A percentile compares a stretch with the other conserved stretches of the same genome.
These are phyloP conservation scores for Ictalurus furcatus DNA, from an alignment of 2,113 vertebrate species.

Conservation along the genomic window DNA sequence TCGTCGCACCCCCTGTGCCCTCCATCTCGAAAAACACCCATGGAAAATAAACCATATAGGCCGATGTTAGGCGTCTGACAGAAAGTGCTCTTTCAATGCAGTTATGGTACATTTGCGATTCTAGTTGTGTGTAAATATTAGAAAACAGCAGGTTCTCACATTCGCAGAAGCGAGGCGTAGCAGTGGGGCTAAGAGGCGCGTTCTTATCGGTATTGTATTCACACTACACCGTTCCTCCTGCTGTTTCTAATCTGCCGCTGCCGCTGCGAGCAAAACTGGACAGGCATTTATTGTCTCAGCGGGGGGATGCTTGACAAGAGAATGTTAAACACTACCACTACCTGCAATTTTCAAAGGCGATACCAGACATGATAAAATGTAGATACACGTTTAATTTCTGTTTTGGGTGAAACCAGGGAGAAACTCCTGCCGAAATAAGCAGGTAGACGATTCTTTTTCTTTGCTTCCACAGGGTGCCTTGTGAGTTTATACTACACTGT, in stretches of 20 bases:
- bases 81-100: slow-evolving; percentile 61
- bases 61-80: slow-evolving; percentile 64
- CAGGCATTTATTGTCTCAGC: slow-evolving; percentile 98
- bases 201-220: slow-evolving; percentile 94
- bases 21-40: slow-evolving; percentile 35
- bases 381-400: slow-evolving; percentile 74
- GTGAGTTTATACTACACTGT: slow-evolving; percentile 30
- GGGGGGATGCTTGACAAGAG: slow-evolving; percentile 89
- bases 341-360: slow-evolving; percentile 88
- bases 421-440: slow-evolving; percentile 48
- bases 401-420: slow-evolving; percentile 49
- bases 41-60: slow-evolving; percentile 51
- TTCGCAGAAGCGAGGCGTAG: slow-evolving; percentile 88
- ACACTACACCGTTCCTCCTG: slow-evolving; percentile 82
- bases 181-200: slow-evolving; percentile 84
- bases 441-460: slow-evolving; percentile 45
- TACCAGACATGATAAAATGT: slow-evolving; percentile 82
- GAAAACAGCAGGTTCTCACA: slow-evolving; percentile 93
- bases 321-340: slow-evolving; percentile 89
- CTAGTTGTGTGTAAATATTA: slow-evolving; percentile 99
- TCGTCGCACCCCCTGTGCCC: slow-evolving; percentile 38
- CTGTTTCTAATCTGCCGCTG: slow-evolving; percentile 97
- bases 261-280: slow-evolving; percentile 97
- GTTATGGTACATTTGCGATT: slow-evolving; percentile 82
- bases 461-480: slow-evolving; percentile 24